A percentile compares a stretch with the other conserved stretches of the same genome.
Conservation (phyloP, 2,113 vertebrate genomes). For the Campylorhamphus procurvoides region DNA sequence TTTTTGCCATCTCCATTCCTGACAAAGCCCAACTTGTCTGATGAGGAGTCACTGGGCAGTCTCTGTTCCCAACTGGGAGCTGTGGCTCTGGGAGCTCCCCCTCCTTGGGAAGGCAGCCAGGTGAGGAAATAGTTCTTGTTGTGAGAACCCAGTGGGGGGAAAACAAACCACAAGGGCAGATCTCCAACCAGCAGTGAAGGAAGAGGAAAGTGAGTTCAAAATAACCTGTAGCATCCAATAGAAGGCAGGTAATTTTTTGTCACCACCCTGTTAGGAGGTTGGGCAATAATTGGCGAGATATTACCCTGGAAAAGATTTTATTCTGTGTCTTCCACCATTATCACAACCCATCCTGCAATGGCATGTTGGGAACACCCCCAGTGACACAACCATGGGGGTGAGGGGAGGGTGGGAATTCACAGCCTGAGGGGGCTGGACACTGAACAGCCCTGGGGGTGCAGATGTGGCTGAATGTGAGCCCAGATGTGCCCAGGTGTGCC, state of each 20-base stretch:
- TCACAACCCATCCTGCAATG: background rate
- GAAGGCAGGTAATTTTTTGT: background rate
- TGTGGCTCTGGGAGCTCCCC: background rate
- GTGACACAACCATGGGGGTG: accelerated
- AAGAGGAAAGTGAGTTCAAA: background rate
- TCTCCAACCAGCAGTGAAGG: accelerated
- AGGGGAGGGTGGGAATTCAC: background rate
- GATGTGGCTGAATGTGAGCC: background rate
- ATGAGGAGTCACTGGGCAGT: background rate
- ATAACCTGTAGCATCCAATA: background rate
- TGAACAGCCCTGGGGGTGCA: background rate
- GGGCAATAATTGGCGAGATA: background rate
- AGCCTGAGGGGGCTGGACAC: background rate
- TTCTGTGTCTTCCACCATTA: background rate
- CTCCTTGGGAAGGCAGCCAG: background rate
- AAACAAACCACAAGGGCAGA: background rate
- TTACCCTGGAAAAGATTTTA: background rate
- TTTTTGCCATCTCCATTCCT: background rate
- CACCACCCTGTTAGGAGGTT: background rate
- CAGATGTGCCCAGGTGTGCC: background rate
- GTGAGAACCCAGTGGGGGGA: background rate
- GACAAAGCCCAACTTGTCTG: background rate
- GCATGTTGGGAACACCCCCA: accelerated
- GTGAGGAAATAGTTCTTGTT: background rate
- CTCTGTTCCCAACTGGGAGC: background rate